Percentiles rank a stretch among this genome's conserved stretches.
Conservation (phyloP, 2,888 invertebrate genomes). For the Drosophila glabriapex region DNA sequence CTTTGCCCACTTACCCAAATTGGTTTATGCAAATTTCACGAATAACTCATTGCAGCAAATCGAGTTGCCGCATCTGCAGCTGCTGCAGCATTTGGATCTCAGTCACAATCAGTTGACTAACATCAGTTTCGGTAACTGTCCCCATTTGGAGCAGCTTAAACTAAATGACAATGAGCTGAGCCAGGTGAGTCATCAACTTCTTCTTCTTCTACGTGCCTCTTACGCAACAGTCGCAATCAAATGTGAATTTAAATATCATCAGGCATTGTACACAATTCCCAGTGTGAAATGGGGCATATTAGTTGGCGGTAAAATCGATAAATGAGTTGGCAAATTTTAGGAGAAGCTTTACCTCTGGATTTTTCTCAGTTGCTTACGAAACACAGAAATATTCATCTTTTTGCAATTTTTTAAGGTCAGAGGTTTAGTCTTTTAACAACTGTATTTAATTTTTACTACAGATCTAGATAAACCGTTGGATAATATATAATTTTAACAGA, state of each 20-base stretch:
- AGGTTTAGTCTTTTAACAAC: not conserved
- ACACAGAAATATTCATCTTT: not conserved
- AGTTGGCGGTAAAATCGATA: not conserved
- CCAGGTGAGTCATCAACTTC: slow-evolving; percentile 61
- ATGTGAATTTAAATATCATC: not conserved
- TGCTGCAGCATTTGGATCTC: slow-evolving; percentile 73
- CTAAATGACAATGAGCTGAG: slow-evolving; percentile 76
- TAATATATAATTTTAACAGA: not conserved
- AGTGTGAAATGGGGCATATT: too few relatives aligned
- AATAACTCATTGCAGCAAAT: slow-evolving; percentile 69
- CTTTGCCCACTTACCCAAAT: slow-evolving; percentile 59
- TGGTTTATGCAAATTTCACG: slow-evolving; percentile 79
- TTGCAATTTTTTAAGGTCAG: not conserved
- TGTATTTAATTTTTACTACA: not conserved
- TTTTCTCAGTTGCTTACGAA: not conserved
- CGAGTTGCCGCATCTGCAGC: slow-evolving; percentile 61
- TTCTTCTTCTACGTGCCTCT: not conserved
- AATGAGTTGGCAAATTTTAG: not conserved
- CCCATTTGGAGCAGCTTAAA: slow-evolving; percentile 63
- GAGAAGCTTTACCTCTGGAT: not conserved
- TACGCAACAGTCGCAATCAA: not conserved
- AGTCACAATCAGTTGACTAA: slow-evolving; percentile 75
- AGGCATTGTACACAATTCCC: not conserved
- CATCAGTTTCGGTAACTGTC: slow-evolving; percentile 64
- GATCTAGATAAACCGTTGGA: fast-evolving